Evolutionary conservation across 2,113 vertebrate species (phyloP).

Genomic region (Jacana jacana): DNA sequence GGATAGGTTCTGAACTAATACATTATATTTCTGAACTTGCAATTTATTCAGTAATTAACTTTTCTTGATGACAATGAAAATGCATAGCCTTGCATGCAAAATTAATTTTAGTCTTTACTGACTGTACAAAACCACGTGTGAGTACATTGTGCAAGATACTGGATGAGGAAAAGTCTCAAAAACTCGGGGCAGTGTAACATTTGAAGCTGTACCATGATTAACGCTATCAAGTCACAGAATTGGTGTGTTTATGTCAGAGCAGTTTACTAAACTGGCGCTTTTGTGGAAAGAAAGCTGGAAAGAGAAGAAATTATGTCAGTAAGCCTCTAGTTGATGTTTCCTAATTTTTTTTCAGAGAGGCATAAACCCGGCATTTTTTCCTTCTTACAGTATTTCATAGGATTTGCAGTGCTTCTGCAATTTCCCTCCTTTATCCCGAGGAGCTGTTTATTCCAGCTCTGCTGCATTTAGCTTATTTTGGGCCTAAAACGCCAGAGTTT

Average conservation of each 20-base stretch:
- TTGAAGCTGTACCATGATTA: not conserved
- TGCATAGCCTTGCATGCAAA: slow-evolving; percentile 29
- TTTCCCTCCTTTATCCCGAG: not conserved
- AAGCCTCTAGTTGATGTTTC: not conserved
- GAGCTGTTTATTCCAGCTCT: not conserved
- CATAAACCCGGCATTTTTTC: not conserved
- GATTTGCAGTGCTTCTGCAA: not conserved
- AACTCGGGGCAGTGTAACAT: not conserved
- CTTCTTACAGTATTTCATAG: not conserved
- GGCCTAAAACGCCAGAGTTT: not conserved
- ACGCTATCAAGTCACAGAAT: not conserved
- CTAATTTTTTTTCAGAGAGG: not conserved
- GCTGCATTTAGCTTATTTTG: not conserved
- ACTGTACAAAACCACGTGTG: not conserved
- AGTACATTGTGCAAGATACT: not conserved
- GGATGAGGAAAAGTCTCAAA: not conserved
- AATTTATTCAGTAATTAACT: slow-evolving; percentile 72
- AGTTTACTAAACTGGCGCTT: not conserved
- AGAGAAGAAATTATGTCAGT: not conserved
- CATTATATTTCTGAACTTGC: slow-evolving; percentile 33
- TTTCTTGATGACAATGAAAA: slow-evolving; percentile 46
- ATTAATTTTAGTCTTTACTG: slow-evolving; percentile 14
- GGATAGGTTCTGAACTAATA: slow-evolving; percentile 56
- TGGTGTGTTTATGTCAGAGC: not conserved
- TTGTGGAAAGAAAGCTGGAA: not conserved